These are phyloP conservation scores for Trididemnum miniatum DNA, from an alignment of 23 tunicate genomes.

Conservation along the genomic window DNA sequence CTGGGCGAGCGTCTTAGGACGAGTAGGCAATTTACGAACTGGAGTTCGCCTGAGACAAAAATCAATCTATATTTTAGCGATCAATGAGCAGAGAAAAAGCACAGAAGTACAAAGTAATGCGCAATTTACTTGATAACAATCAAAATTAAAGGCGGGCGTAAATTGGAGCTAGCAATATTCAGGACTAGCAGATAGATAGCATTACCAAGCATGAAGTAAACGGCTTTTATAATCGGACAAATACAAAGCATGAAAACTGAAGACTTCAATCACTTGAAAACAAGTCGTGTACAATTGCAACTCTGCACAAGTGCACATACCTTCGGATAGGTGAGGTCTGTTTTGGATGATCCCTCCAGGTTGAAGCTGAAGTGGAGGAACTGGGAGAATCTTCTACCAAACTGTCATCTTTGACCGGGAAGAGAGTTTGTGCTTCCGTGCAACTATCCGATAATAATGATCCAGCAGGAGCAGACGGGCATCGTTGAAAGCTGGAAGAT, in stretches of 20 bases:
- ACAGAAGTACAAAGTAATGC: too few relatives aligned
- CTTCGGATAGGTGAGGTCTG: constrained; percentile 21
- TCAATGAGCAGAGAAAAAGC: too few relatives aligned
- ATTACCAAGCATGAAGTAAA: too few relatives aligned
- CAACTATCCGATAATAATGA: constrained; percentile 5
- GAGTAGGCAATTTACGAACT: constrained; percentile 38
- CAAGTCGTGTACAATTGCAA: too few relatives aligned
- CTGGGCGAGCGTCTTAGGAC: constrained; percentile 36
- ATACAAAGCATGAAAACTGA: too few relatives aligned
- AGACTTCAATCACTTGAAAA: too few relatives aligned
- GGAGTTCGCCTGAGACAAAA: constrained; percentile 34
- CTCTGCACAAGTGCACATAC: too few relatives aligned
- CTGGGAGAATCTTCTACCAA: constrained; percentile 1
- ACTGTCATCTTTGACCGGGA: constrained; percentile 29
- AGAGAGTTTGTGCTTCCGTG: neutral
- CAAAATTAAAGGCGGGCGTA: too few relatives aligned
- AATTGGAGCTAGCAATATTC: too few relatives aligned
- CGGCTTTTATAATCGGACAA: too few relatives aligned
- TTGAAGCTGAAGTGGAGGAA: neutral
- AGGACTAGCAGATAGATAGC: too few relatives aligned
- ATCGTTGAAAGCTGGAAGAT: constrained; percentile 28
- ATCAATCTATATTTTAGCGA: neutral
- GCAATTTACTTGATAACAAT: too few relatives aligned
- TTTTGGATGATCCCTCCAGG: constrained; percentile 37
- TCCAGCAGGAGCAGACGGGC: constrained; percentile 76